Conservation (phyloP, 2,888 invertebrate species). For the Conus canariensis region DNA sequence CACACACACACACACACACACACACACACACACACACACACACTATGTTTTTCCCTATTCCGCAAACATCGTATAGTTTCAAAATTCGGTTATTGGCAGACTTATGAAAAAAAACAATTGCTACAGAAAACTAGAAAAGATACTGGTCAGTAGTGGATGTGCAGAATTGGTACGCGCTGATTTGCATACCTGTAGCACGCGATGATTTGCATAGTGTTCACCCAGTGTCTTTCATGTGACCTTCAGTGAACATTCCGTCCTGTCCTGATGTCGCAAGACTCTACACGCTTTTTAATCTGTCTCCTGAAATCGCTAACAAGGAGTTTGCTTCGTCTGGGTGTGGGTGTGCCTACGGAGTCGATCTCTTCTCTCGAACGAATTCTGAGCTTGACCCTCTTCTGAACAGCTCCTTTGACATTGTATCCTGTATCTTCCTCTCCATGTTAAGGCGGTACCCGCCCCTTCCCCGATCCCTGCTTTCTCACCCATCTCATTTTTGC, state of each 20-base stretch:
- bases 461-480: too few species aligned
- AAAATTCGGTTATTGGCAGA: background rate
- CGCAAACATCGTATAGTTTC: background rate
- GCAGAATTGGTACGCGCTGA: background rate
- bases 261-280: background rate
- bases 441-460: too few species aligned
- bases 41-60: background rate
- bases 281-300: background rate
- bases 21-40: too few species aligned
- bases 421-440: too few species aligned
- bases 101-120: background rate
- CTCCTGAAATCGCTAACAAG: background rate
- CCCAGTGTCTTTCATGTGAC: slow-evolving; percentile 7
- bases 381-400: too few species aligned
- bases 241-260: background rate
- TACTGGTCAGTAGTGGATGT: background rate
- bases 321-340: background rate
- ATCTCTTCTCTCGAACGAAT: too few species aligned
- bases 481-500: too few species aligned
- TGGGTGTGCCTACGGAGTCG: too few species aligned
- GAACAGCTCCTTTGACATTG: too few species aligned
- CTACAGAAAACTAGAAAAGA: background rate
- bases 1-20: too few species aligned
- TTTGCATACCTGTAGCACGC: too few species aligned
- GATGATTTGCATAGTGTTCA: background rate